These are phyloP conservation scores for Zapornia atra DNA, from an alignment of 2,113 vertebrate genomes.

Conservation along the genomic window DNA sequence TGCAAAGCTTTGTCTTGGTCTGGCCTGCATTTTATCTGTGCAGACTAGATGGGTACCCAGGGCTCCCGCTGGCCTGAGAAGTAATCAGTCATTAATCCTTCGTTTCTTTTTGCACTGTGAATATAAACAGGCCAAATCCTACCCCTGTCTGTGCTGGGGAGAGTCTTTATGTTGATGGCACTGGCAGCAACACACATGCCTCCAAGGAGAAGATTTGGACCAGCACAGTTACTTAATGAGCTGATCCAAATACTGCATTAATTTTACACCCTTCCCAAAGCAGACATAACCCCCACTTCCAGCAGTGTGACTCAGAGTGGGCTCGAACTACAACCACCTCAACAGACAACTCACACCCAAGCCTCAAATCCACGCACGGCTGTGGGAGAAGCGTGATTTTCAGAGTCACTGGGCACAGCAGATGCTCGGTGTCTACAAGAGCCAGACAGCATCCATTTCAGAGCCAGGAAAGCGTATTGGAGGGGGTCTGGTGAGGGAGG, in stretches of 20 bases:
- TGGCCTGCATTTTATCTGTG: conserved; percentile 40
- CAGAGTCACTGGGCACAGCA: conserved; percentile 13
- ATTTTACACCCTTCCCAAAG: not conserved
- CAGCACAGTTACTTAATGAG: conserved; percentile 22
- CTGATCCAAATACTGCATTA: conserved; percentile 25
- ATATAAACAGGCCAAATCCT: conserved; percentile 60
- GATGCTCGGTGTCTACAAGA: conserved; percentile 18
- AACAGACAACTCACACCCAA: not conserved
- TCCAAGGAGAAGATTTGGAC: conserved; percentile 44
- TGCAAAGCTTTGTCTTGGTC: conserved; percentile 62
- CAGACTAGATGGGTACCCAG: conserved; percentile 45
- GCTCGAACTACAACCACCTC: not conserved
- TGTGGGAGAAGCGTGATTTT: not conserved
- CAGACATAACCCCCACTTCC: not conserved
- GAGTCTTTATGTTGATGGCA: conserved; percentile 24
- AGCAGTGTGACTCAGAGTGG: not conserved
- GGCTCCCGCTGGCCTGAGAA: conserved; percentile 12
- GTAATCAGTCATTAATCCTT: conserved; percentile 60
- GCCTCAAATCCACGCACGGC: not conserved
- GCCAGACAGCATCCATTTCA: conserved; percentile 1
- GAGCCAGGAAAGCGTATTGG: not conserved
- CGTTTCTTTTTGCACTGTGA: conserved; percentile 20
- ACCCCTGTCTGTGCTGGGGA: conserved; percentile 25
- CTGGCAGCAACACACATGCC: conserved; percentile 15
- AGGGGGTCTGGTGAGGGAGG: not conserved